Evolutionary conservation across 2,888 invertebrate species (phyloP), one percentile per base, ranked within the genome.

Genomic region (Prionchulus punctatus): DNA sequence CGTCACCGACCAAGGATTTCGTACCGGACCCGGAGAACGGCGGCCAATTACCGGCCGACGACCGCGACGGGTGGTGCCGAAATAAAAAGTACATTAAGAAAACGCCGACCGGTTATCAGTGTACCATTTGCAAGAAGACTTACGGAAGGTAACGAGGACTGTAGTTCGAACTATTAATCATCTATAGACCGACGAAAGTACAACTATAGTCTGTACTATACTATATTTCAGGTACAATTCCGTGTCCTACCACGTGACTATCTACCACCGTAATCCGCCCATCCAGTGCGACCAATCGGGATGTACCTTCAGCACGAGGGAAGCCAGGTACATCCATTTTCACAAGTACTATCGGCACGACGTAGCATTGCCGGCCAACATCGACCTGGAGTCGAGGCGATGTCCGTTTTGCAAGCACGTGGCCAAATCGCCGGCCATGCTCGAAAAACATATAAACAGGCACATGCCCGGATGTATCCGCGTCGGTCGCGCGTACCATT

Each of bases 201-300:
- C n/a, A n/a, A n/a, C n/a, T n/a, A n/a, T n/a, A n/a, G n/a, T n/a
- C n/a, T n/a, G n/a, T n/a, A 42, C 12, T 42, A n/a, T 42, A 42
- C n/a, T n/a, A n/a, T n/a, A n/a, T 12, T 31, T 42, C 25, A 60
- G 68, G 51, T 69, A 69, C 64, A 69, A 69, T 59, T 66, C 66
- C 15, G 68, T 69, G 4, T 64, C 64, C 18, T 69, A 70, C 51
- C 69, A 69, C 57, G 69, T 69, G 52, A 69, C 69, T 51, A 70
- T 69, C 54, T 69, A 69, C 58, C 69, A 69, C 57, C 60, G 69
- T n/a, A 69, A 69, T 57, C 70, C 70, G 30, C 70, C 70, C 23
- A 70, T 69, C 49, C 30, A 47, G 18, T 68, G 70, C 56, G 69
- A 66, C 47, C 63, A 65, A 49, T 59, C 65, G 45, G 68, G 67